These are phyloP conservation scores for Amiota communis DNA, from an alignment of 2,888 invertebrate species.

Conservation along the genomic window DNA sequence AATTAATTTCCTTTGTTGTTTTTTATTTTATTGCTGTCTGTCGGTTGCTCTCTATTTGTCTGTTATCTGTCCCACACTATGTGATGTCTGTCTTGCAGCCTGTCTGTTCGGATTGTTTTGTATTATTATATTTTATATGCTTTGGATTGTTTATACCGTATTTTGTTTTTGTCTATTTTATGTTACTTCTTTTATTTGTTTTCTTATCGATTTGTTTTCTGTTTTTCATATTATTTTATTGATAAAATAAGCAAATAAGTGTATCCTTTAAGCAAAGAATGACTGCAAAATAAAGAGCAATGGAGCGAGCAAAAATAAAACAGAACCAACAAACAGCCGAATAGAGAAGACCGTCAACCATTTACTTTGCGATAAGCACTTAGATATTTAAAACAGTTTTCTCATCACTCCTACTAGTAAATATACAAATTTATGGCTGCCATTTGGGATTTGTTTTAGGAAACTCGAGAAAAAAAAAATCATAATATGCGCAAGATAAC, in stretches of 20 bases:
- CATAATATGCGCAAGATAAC: too few species aligned
- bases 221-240: background rate
- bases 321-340: background rate
- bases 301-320: background rate
- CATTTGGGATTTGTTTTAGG: constrained; percentile 23
- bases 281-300: background rate
- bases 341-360: constrained; percentile 24
- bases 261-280: constrained; percentile 4
- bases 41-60: too few species aligned
- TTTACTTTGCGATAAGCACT: constrained; percentile 55
- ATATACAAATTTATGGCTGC: constrained; percentile 13
- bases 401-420: constrained; percentile 10
- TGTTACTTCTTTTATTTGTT: constrained; percentile 27
- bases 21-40: background rate
- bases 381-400: constrained; percentile 21
- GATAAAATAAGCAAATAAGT: background rate
- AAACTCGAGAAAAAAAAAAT: background rate
- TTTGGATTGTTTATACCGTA: constrained; percentile 49
- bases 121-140: constrained; percentile 34
- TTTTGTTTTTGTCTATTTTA: constrained; percentile 42
- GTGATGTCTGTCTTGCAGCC: too few species aligned
- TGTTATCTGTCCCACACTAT: too few species aligned
- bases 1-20: constrained; percentile 53
- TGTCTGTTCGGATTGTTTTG: constrained; percentile 37
- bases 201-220: constrained; percentile 26